Evolutionary conservation across 2,797 vertebrate genomes (phyloP), one percentile per base, ranked within the genome.

Genomic region (Alca torda): DNA sequence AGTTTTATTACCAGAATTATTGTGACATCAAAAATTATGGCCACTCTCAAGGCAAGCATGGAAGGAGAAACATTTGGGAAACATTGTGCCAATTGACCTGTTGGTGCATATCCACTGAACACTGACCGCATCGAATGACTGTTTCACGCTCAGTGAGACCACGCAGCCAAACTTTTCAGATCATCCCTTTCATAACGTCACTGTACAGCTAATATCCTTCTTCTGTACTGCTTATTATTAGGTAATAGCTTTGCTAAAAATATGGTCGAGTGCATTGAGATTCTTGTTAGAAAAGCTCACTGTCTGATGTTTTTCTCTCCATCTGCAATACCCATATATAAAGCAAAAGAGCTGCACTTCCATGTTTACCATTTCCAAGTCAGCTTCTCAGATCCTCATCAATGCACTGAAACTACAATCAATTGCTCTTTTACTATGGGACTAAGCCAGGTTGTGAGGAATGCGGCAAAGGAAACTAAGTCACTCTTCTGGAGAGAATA

Each of bases 101-200:
- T 48, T 37, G 63, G 56, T 79, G 20, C 17, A 6, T 20, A 41
- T 3, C n/a, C 79, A 26, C 63, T 51, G 64, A 64, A 48, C 50
- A 6, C 1, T 0, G 3, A 43, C 39, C 10, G 2, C 4, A 59
- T 17, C 35, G 17, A 48, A 25, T 10, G 35, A 48, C 39, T 26
- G 18, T 26, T 69, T 54, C 63, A 28, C 10, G 10, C 25, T 11
- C 35, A 13, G 16, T 8, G 37, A 89, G 31, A 78, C 19, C 39
- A 68, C 2, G 2, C 26, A 64, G 39, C 16, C n/a, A 26, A 33
- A 54, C 59, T 35, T 77, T 51, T 46, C 59, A 61, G 14, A 33
- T 11, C 46, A 37, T 26, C 37, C 50, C 30, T 85, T 67, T 51
- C 45, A 33, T 43, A 57, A 31, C 65, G 21, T 30, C 39, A 24